These are phyloP conservation scores for Poeciliopsis turrubarensis DNA, from an alignment of 2,113 vertebrate species.

Conservation along the genomic window DNA sequence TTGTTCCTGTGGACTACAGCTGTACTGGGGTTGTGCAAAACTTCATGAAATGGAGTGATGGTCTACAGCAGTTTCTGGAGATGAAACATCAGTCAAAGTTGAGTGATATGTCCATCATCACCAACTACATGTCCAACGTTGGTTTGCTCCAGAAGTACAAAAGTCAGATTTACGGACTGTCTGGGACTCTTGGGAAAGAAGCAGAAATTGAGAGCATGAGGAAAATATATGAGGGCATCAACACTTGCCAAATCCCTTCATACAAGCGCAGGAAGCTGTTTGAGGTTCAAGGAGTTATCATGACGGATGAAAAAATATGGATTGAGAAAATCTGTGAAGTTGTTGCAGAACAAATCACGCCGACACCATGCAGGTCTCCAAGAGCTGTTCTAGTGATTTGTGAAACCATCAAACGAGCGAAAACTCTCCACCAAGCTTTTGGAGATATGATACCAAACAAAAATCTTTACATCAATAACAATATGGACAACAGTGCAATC, in stretches of 20 bases:
- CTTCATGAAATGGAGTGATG: slow-evolving; percentile 66
- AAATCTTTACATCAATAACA: slow-evolving; percentile 66
- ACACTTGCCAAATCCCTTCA: slow-evolving; percentile 64
- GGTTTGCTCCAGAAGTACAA: slow-evolving; percentile 63
- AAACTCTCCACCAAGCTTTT: slow-evolving; percentile 13
- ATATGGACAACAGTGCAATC: slow-evolving; percentile 51
- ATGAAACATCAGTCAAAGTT: slow-evolving; percentile 71
- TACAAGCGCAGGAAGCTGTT: slow-evolving; percentile 73
- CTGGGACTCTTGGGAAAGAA: slow-evolving; percentile 72
- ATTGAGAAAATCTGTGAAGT: slow-evolving; percentile 43
- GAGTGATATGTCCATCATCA: slow-evolving; percentile 64
- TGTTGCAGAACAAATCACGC: slow-evolving; percentile 24
- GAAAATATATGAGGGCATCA: slow-evolving; percentile 38
- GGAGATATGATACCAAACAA: not conserved
- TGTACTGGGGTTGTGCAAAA: slow-evolving; percentile 76
- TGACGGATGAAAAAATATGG: slow-evolving; percentile 52
- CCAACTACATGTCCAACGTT: slow-evolving; percentile 77
- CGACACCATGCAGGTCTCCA: slow-evolving; percentile 17
- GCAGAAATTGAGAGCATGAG: slow-evolving; percentile 58
- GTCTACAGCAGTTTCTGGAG: slow-evolving; percentile 78
- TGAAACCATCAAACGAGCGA: slow-evolving; percentile 70
- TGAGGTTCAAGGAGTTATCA: slow-evolving; percentile 56
- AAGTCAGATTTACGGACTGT: slow-evolving; percentile 66
- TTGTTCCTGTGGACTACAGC: slow-evolving; percentile 74
- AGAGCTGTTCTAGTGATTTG: slow-evolving; percentile 74